Percentiles rank a stretch among this genome's conserved stretches.
Evolutionary conservation across 2,888 invertebrate genomes (phyloP).

Genomic region (Atherix ibis): DNA sequence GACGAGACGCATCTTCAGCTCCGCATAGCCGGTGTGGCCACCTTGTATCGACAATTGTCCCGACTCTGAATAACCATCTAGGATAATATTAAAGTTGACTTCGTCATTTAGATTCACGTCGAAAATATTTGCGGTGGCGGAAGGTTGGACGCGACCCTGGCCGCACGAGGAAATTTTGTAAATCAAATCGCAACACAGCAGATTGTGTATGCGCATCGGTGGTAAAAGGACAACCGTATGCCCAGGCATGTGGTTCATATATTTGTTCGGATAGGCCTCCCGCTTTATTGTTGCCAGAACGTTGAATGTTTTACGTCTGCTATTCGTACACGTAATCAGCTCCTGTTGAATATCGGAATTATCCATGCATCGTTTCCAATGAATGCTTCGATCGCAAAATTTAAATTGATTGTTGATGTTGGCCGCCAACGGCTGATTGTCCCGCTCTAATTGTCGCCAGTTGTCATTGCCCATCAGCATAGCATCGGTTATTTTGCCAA

Average conservation of each 20-base stretch:
- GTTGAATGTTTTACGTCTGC: slow-evolving; percentile 22
- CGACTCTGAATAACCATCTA: slow-evolving; percentile 71
- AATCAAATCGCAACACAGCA: slow-evolving; percentile 68
- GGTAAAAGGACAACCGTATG: slow-evolving; percentile 76
- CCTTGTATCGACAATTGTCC: slow-evolving; percentile 42
- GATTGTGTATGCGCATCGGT: slow-evolving; percentile 69
- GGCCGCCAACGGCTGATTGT: not conserved
- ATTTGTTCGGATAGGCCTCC: slow-evolving; percentile 58
- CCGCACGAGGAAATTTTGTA: slow-evolving; percentile 35
- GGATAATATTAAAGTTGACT: slow-evolving; percentile 55
- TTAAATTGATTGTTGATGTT: slow-evolving; percentile 17
- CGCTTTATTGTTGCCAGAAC: slow-evolving; percentile 39
- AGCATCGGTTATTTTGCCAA: not conserved
- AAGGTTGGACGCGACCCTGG: slow-evolving; percentile 34
- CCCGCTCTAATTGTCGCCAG: slow-evolving; percentile 41
- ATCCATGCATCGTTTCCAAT: slow-evolving; percentile 22
- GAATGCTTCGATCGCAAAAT: slow-evolving; percentile 24
- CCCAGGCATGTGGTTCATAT: slow-evolving; percentile 46
- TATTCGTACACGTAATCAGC: slow-evolving; percentile 20
- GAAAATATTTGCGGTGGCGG: slow-evolving; percentile 36
- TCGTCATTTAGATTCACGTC: slow-evolving; percentile 38
- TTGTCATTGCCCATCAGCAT: slow-evolving; percentile 38
- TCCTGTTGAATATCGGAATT: slow-evolving; percentile 17
- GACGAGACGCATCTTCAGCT: slow-evolving; percentile 53
- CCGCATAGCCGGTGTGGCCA: slow-evolving; percentile 38